Evolutionary conservation across 2,888 invertebrate genomes (phyloP).

Genomic region (Cosmia trapezina): DNA sequence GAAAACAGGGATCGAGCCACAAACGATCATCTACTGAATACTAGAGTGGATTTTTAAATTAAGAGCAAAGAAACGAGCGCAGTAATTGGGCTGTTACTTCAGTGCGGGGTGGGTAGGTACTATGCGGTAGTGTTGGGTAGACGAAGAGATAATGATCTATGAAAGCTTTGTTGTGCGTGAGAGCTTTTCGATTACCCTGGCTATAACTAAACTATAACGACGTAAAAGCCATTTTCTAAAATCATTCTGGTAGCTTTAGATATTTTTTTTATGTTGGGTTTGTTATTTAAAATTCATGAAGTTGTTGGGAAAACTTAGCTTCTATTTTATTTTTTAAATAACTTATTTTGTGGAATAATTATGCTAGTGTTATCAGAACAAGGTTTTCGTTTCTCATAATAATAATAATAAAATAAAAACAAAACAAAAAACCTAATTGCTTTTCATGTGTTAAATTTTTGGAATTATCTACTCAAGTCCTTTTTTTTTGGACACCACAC

Average conservation of each 20-base stretch:
- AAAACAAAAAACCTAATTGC: neutral
- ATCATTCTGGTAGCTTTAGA: neutral
- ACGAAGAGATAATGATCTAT: slow-evolving; percentile 2
- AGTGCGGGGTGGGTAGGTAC: neutral
- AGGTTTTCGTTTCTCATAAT: neutral
- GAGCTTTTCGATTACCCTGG: slow-evolving; percentile 23
- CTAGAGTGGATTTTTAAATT: slow-evolving; percentile 29
- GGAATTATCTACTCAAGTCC: neutral
- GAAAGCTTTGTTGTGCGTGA: slow-evolving; percentile 15
- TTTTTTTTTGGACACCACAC: neutral
- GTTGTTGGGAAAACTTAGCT: neutral
- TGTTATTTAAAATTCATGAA: slow-evolving; percentile 16
- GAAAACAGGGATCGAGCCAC: slow-evolving; percentile 20
- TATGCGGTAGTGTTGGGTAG: slow-evolving; percentile 6
- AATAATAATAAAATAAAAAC: no score
- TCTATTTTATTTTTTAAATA: neutral
- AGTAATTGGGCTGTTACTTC: slow-evolving; percentile 36
- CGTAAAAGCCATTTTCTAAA: slow-evolving; percentile 10
- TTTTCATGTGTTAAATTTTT: neutral
- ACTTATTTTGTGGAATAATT: slow-evolving; percentile 2
- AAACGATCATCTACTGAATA: slow-evolving; percentile 28
- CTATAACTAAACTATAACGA: slow-evolving; percentile 10
- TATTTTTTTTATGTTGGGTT: neutral
- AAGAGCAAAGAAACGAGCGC: slow-evolving; percentile 24
- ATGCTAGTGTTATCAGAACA: neutral